Percentiles rank a stretch among this genome's conserved stretches.
phyloP scores from a whole-genome alignment of 2,797 vertebrate species.

The Sciurus carolinensis region DNA sequence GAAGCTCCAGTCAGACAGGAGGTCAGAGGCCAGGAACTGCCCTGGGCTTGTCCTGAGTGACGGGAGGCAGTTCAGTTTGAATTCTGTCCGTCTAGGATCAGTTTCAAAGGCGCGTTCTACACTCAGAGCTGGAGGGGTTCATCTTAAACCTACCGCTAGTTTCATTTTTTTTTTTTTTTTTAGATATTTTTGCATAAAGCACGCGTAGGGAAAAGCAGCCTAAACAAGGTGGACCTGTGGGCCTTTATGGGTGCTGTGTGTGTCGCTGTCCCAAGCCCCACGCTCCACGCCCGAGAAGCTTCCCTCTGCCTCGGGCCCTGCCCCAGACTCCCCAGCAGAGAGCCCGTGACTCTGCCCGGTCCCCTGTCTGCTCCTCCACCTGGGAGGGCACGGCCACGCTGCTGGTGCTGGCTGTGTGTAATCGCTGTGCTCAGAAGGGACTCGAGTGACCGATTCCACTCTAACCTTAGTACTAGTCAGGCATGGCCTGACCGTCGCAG shows the following conservation, averaged over 20 bases:
- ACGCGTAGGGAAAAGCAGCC: too few species aligned
- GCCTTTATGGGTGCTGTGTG: rapidly evolving
- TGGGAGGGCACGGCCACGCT: not conserved
- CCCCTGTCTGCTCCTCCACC: rapidly evolving
- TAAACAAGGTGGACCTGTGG: not conserved
- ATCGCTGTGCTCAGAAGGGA: too few species aligned
- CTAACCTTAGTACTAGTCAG: too few species aligned
- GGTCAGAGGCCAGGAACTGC: not conserved
- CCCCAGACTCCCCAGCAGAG: not conserved
- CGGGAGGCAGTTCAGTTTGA: not conserved
- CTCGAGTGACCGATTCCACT: too few species aligned
- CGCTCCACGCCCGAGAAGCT: too few species aligned
- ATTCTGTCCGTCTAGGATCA: too few species aligned
- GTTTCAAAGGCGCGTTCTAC: not conserved
- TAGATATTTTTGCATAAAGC: not conserved
- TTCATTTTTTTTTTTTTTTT: not conserved
- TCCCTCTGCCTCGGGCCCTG: not conserved
- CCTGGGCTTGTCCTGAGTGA: not conserved
- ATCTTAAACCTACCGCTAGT: not conserved
- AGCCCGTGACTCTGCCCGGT: too few species aligned
- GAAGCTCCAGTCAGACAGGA: not conserved
- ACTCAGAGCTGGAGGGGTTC: not conserved
- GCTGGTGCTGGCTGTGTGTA: too few species aligned
- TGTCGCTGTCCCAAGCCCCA: too few species aligned
- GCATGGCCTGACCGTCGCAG: rapidly evolving